Conservation (phyloP, 1,140 invertebrate genomes). For the Lepidurus couesii region DNA sequence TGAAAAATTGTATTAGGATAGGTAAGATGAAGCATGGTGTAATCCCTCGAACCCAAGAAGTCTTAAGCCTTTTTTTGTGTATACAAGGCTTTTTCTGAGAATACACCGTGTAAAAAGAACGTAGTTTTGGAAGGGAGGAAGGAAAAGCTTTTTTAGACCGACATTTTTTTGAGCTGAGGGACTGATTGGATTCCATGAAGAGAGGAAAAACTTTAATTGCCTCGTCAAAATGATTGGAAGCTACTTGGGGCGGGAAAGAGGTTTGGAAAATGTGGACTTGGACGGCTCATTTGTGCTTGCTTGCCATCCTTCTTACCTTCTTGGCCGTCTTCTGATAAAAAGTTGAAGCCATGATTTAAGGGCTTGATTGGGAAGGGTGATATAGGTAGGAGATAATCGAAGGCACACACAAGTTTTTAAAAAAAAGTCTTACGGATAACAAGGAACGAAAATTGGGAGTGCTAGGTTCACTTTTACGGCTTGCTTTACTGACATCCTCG, state of each 20-base stretch:
- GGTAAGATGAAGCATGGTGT: too few relatives aligned
- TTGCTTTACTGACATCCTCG: neutral
- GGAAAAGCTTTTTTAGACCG: neutral
- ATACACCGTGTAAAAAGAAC: neutral
- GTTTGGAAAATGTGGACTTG: conserved; percentile 19
- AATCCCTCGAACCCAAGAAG: too few relatives aligned
- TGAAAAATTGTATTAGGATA: neutral
- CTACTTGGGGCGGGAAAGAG: conserved; percentile 17
- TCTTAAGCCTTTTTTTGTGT: neutral
- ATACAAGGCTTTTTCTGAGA: neutral
- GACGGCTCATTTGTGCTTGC: conserved; percentile 7
- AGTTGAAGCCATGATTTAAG: conserved; percentile 16
- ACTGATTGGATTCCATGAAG: conserved; percentile 1
- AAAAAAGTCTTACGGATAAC: neutral
- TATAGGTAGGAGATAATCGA: conserved; percentile 3
- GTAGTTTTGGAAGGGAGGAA: neutral
- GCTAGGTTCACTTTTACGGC: neutral
- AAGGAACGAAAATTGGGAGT: conserved; percentile 19
- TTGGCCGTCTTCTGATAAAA: conserved; percentile 15
- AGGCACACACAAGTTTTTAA: neutral
- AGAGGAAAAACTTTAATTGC: conserved; percentile 11
- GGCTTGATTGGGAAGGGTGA: neutral
- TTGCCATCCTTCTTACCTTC: conserved; percentile 11
- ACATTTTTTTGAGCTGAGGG: conserved; percentile 2
- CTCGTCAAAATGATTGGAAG: conserved; percentile 22